Conservation (phyloP, 2,888 invertebrate genomes). For the Pandemis cinnamomeana region DNA sequence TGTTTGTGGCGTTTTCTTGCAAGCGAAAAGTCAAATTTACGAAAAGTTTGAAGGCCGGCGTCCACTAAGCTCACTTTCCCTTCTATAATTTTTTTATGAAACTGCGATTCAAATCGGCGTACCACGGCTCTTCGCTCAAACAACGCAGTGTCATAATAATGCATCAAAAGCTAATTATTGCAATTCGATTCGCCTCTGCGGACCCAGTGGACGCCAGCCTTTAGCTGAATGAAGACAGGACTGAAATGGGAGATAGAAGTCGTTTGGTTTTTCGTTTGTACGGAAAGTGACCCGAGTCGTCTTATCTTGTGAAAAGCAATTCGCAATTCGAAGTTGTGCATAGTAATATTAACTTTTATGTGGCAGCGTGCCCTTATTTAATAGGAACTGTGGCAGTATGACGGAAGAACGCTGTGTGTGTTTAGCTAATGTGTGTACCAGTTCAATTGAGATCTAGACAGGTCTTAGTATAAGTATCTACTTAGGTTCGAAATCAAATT, state of each 20-base stretch:
- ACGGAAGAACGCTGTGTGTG: conserved; percentile 16
- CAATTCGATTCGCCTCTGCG: too few species aligned
- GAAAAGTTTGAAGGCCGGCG: not conserved
- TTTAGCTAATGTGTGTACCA: conserved; percentile 26
- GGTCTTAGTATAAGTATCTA: not conserved
- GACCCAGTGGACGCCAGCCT: too few species aligned
- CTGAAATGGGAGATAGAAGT: not conserved
- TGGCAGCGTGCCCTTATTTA: conserved; percentile 16
- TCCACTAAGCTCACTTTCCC: too few species aligned
- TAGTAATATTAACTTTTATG: conserved; percentile 8
- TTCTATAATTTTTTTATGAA: too few species aligned
- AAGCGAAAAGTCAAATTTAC: not conserved
- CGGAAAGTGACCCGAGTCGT: not conserved
- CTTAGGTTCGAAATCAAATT: not conserved
- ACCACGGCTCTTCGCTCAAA: too few species aligned
- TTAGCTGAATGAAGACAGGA: not conserved
- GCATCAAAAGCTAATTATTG: too few species aligned
- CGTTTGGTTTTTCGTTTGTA: not conserved
- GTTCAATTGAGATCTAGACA: conserved; percentile 20
- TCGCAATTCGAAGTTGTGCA: conserved; percentile 27
- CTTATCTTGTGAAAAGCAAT: conserved; percentile 17
- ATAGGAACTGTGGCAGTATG: conserved; percentile 17
- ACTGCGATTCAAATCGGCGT: too few species aligned
- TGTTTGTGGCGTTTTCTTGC: not conserved
- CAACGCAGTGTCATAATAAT: too few species aligned